Percentiles rank a stretch among this genome's conserved stretches.
phyloP scores from a whole-genome alignment of 1,140 invertebrate genomes.

The Pollicipes pollicipes region DNA sequence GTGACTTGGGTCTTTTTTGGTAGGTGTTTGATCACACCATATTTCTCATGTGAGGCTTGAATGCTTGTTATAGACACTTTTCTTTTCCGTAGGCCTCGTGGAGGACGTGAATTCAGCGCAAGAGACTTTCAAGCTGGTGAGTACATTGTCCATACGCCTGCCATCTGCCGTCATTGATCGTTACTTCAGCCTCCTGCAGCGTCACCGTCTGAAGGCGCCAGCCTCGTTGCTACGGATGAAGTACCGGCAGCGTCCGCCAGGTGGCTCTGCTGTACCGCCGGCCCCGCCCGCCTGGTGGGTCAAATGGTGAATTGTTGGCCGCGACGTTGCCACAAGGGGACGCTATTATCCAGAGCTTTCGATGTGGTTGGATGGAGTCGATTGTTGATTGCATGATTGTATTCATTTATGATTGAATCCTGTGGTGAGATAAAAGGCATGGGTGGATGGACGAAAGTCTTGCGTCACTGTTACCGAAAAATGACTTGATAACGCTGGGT shows the following conservation, averaged over 20 bases:
- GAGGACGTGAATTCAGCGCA: not conserved
- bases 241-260: not conserved
- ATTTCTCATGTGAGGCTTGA: too few relatives aligned
- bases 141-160: not conserved
- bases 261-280: not conserved
- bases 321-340: too few relatives aligned
- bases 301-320: too few relatives aligned
- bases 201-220: not conserved
- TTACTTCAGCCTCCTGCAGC: not conserved
- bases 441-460: too few relatives aligned
- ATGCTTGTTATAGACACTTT: too few relatives aligned
- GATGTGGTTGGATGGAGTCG: not conserved
- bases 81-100: not conserved
- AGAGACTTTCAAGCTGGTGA: not conserved
- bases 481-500: too few relatives aligned
- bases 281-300: not conserved
- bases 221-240: not conserved
- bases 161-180: not conserved
- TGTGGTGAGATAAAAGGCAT: too few relatives aligned
- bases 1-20: too few relatives aligned
- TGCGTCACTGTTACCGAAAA: too few relatives aligned
- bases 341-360: not conserved
- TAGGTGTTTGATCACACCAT: too few relatives aligned
- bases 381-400: too few relatives aligned
- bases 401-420: too few relatives aligned